phyloP scores from a whole-genome alignment of 2,888 invertebrate species.

The Hypolimnas misippus region DNA sequence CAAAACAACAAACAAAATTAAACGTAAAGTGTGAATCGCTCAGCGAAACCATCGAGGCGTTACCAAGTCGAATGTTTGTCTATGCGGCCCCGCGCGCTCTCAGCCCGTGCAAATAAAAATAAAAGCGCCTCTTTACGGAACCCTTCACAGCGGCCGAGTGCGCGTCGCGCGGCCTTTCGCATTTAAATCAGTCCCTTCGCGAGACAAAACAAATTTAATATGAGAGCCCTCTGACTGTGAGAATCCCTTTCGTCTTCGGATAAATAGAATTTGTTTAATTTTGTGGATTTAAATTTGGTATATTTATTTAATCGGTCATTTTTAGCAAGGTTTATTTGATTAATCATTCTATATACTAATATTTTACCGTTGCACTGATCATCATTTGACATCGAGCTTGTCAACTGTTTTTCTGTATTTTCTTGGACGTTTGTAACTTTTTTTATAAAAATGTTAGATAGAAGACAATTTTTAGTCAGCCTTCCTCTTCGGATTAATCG shows the following conservation, averaged over 20 bases:
- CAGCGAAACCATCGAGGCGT: slow-evolving; percentile 16
- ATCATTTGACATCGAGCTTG: no score
- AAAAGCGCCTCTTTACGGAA: slow-evolving; percentile 44
- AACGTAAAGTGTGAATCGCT: no score
- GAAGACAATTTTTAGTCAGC: no score
- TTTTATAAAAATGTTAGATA: no score
- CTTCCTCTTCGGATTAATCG: no score
- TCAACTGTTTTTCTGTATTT: no score
- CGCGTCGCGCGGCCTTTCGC: slow-evolving; percentile 51
- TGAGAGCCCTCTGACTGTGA: slow-evolving; percentile 34
- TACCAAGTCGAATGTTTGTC: slow-evolving; percentile 45
- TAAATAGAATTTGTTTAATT: not conserved
- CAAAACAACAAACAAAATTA: no score
- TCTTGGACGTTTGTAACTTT: no score
- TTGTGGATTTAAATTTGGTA: not conserved
- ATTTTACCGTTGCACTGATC: no score
- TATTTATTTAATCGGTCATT: no score
- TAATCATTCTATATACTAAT: no score
- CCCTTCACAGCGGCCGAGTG: slow-evolving; percentile 33
- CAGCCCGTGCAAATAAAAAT: slow-evolving; percentile 52
- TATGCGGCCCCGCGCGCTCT: slow-evolving; percentile 43
- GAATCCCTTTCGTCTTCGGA: not conserved
- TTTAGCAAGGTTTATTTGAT: no score
- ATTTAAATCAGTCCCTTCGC: slow-evolving; percentile 59
- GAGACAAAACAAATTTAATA: slow-evolving; percentile 66